Base-by-base conservation (phyloP, 2,797 vertebrate species). In the Eleutherodactylus coqui region DNA sequence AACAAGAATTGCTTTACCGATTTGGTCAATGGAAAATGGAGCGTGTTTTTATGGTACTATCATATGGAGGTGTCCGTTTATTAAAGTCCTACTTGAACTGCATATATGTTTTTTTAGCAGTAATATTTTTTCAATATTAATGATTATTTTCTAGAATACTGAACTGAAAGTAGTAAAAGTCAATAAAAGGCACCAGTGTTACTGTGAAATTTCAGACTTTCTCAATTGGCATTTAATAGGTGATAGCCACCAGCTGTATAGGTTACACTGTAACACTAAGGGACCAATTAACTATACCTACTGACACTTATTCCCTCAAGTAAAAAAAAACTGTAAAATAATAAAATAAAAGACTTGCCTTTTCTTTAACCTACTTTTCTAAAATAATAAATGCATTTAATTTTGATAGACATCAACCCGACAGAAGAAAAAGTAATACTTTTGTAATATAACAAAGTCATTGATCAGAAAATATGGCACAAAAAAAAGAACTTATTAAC, bases 231-330 rank as follows among this genome's bases (percentile, higher is more conserved):
- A 87, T 84, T 87, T 87, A 84, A 81, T 87, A 75, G 82, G 82
- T 80, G 77, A 80, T 87, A 84, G 86, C 86, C 82, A 87, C 84
- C 82, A 87, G 86, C 86, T 80, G 77, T 55, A 84, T 75, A 84
- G 82, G 69, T 80, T 87, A 84, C 38, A 19, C 64, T 79, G 62
- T 47, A 84, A 87, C 86, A 87, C 86, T 84, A 67, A 80, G 86
- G 86, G 86, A 87, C 86, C 86, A 87, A 87, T 87, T 87, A 87
- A 84, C 43, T 81, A 47, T 84, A 80, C 75, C 47, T 87, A 67
- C 82, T 87, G 82, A 80, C 86, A 87, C 64, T 41, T 87, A 80
- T 80, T 84, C 86, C 86, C 82, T 81, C 36, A 67, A 87, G 86
- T 84, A 27, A 84, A 87, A 86, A 87, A 79, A 24, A 79, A n/a